Base-by-base conservation (phyloP, 2,888 invertebrate genomes). In the Gastrophysa polygoni region DNA sequence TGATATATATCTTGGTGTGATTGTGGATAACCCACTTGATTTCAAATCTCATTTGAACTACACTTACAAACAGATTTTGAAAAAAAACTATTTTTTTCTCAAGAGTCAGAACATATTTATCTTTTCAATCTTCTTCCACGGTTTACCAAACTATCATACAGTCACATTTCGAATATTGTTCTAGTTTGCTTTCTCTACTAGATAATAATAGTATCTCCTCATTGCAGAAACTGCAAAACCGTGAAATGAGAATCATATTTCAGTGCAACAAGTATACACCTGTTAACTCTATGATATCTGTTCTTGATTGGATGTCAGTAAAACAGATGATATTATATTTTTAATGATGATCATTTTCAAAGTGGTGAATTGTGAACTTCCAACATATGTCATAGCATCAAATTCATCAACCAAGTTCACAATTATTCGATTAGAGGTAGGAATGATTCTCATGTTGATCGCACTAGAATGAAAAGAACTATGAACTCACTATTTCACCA, bases 231-330 rank as follows among this genome's bases (percentile, higher is more conserved):
- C 14, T 46, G 14, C 46, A 46, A 46, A 46, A 46, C 14, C 46
- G 14, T 10, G 43, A 8, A 43, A 16, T 43, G 43, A 43, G 43
- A 16, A 43, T 43, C 8, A 46, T 46, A 10, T 16, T 46, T 14
- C 4, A n/a, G 6, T 46, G 46, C 46, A n/a, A 46, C 6, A 10
- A 11, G 2, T 46, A 7, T 8, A 46, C 14, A 3, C 43, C 43
- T 43, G 43, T 43, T 43, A 43, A 43, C 43, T 43, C 43, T 43
- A 43, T 43, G 43, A 6, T 43, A 43, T 43, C 43, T 43, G 43
- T 43, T 43, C 43, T 43, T 43, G 43, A 5, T 43, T 43, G 43
- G 43, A 43, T 43, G 43, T 43, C 43, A 3, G 10, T 43, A 43
- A 43, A 43, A 43, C 43, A 43, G 43, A n/a, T n/a, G n/a, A n/a